phyloP scores from a whole-genome alignment of 2,888 invertebrate genomes.

The Carabus problematicus region DNA sequence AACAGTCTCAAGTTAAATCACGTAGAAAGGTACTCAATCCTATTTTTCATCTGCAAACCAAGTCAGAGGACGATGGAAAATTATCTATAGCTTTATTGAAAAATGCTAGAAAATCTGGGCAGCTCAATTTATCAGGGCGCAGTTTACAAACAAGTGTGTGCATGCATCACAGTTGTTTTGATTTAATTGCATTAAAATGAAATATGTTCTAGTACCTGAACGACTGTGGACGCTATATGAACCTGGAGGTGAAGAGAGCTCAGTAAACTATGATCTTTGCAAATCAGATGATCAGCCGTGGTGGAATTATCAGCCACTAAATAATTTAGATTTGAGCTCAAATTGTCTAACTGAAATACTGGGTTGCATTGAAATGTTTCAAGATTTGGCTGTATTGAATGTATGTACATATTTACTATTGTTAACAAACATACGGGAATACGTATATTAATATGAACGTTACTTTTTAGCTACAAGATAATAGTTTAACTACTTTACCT shows the following conservation, averaged over 20 bases:
- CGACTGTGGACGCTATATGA: constrained; percentile 78
- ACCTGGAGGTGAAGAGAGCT: constrained; percentile 68
- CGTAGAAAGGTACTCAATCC: constrained; percentile 59
- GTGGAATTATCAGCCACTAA: constrained; percentile 85
- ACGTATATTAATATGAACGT: constrained; percentile 19
- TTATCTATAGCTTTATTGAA: constrained; percentile 76
- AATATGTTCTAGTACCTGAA: constrained; percentile 67
- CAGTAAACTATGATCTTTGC: constrained; percentile 66
- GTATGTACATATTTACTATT: constrained; percentile 59
- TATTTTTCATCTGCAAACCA: constrained; percentile 76
- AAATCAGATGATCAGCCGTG: constrained; percentile 70
- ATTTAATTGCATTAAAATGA: constrained; percentile 12
- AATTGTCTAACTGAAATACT: constrained; percentile 73
- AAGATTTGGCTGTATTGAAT: constrained; percentile 73
- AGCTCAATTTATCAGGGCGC: constrained; percentile 78
- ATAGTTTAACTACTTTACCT: constrained; percentile 76
- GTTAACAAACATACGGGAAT: not conserved
- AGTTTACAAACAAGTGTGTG: constrained; percentile 74
- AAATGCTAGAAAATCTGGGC: constrained; percentile 81
- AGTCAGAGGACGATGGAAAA: constrained; percentile 72
- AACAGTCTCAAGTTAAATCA: constrained; percentile 54
- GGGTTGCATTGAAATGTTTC: constrained; percentile 69
- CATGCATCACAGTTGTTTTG: constrained; percentile 10
- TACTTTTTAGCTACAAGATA: constrained; percentile 78
- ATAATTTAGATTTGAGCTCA: constrained; percentile 78